These are phyloP conservation scores for Chelon labrosus DNA, from an alignment of 2,797 vertebrate genomes.

Conservation along the genomic window DNA sequence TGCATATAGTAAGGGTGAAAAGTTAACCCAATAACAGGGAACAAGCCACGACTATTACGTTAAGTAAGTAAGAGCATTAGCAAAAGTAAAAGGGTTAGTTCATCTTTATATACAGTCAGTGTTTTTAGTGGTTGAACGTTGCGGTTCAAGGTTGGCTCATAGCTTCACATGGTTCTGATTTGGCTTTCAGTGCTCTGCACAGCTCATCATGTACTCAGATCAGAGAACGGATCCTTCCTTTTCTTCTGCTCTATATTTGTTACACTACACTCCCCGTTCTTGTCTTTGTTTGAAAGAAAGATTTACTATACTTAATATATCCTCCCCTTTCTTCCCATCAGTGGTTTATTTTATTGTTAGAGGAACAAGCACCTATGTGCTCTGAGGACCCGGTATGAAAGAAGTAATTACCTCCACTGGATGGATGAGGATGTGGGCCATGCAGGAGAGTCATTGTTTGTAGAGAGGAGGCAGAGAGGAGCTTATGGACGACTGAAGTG, in stretches of 20 bases:
- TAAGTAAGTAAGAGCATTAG: too few relatives aligned
- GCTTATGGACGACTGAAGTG: not conserved
- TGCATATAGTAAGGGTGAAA: too few relatives aligned
- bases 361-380: conserved; percentile 13
- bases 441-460: not conserved
- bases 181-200: too few relatives aligned
- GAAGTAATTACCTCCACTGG: conserved; percentile 16
- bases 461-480: not conserved
- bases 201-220: not conserved
- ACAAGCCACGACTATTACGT: too few relatives aligned
- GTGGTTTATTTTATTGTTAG: conserved; percentile 23
- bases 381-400: conserved; percentile 30
- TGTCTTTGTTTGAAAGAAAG: not conserved
- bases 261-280: not conserved
- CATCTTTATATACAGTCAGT: too few relatives aligned
- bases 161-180: too few relatives aligned
- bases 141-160: too few relatives aligned
- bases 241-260: too few relatives aligned
- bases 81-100: too few relatives aligned
- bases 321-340: not conserved
- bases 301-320: conserved; percentile 8
- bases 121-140: too few relatives aligned
- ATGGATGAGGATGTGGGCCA: not conserved
- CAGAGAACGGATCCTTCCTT: not conserved
- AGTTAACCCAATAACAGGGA: too few relatives aligned